phyloP scores from a whole-genome alignment of 2,888 invertebrate species.

The Ephialtes manifestator region DNA sequence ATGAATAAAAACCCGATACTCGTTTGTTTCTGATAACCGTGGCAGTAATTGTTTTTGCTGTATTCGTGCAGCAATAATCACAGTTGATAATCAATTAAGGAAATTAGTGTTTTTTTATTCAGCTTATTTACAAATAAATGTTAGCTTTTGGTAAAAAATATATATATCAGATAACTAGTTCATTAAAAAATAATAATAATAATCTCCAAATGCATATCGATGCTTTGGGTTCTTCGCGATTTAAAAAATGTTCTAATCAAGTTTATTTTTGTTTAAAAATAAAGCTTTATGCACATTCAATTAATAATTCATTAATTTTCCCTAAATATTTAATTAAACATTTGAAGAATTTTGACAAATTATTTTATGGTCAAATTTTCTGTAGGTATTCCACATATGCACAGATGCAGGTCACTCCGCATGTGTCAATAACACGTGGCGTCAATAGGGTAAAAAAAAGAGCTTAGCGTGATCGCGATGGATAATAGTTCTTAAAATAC shows the following conservation, averaged over 20 bases:
- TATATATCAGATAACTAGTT: too few relatives aligned
- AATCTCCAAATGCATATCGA: too few relatives aligned
- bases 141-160: too few relatives aligned
- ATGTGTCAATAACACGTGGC: constrained; percentile 22
- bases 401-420: not conserved
- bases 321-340: too few relatives aligned
- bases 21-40: not conserved
- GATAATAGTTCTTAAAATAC: constrained; percentile 27
- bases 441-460: not conserved
- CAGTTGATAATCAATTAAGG: not conserved
- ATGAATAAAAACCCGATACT: not conserved
- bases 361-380: not conserved
- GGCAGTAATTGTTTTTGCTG: not conserved
- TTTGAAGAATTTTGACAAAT: not conserved
- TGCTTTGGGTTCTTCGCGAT: too few relatives aligned
- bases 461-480: constrained; percentile 7
- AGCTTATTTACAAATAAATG: too few relatives aligned
- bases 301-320: too few relatives aligned
- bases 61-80: not conserved
- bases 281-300: too few relatives aligned
- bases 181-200: too few relatives aligned
- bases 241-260: too few relatives aligned
- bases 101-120: not conserved
- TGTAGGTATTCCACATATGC: not conserved
- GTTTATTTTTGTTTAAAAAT: too few relatives aligned